Evolutionary conservation across 2,888 invertebrate species (phyloP).

Genomic region (Bhutanitis thaidina): DNA sequence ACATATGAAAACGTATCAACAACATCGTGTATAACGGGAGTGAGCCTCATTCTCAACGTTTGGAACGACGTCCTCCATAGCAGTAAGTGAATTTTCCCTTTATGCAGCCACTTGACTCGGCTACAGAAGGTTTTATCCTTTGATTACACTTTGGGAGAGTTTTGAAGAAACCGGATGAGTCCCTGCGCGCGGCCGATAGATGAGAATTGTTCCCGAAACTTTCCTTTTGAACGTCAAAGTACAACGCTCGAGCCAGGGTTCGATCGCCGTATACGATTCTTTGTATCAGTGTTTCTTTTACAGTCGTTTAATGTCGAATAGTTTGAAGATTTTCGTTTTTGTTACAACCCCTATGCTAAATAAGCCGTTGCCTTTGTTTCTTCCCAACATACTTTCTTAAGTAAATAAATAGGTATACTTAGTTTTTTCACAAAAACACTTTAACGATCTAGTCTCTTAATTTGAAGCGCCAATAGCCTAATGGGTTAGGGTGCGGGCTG

Average conservation of each 20-base stretch:
- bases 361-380: neutral
- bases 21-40: slow-evolving; percentile 28
- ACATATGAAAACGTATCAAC: slow-evolving; percentile 25
- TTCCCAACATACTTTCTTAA: too few species aligned
- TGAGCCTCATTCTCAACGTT: slow-evolving; percentile 49
- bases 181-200: slow-evolving; percentile 42
- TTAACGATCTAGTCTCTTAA: too few species aligned
- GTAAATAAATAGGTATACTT: too few species aligned
- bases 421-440: too few species aligned
- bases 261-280: slow-evolving; percentile 6
- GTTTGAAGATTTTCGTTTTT: slow-evolving; percentile 1
- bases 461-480: too few species aligned
- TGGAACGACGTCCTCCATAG: slow-evolving; percentile 59
- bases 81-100: slow-evolving; percentile 73
- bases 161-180: slow-evolving; percentile 42
- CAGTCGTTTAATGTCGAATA: slow-evolving; percentile 4
- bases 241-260: slow-evolving; percentile 18
- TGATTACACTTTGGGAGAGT: slow-evolving; percentile 59
- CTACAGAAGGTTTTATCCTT: slow-evolving; percentile 62
- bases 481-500: too few species aligned
- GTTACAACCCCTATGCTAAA: slow-evolving; percentile 2
- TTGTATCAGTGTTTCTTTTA: slow-evolving; percentile 1
- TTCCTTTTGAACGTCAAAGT: slow-evolving; percentile 31
- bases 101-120: slow-evolving; percentile 63
- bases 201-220: slow-evolving; percentile 51